These are phyloP conservation scores for Centropyge bicolor DNA, from an alignment of 2,797 vertebrate genomes.

Conservation along the genomic window DNA sequence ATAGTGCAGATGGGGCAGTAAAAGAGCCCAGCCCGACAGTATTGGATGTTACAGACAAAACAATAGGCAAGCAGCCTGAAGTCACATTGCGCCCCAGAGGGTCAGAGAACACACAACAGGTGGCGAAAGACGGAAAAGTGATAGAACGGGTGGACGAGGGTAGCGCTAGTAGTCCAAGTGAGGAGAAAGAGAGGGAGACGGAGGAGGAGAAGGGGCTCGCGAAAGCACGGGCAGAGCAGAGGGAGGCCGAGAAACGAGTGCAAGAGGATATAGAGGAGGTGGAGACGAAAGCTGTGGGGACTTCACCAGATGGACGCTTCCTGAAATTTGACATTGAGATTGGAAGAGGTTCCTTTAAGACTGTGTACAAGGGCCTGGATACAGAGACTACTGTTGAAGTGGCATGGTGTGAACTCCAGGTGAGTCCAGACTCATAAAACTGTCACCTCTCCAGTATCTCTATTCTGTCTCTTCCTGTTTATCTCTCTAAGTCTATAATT, in stretches of 20 bases:
- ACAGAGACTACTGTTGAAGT: slow-evolving; percentile 99
- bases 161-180: slow-evolving; percentile 66
- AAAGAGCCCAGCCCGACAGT: slow-evolving; percentile 66
- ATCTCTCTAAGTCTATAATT: neutral
- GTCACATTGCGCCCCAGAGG: slow-evolving; percentile 27
- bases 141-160: slow-evolving; percentile 66
- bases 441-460: neutral
- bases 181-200: slow-evolving; percentile 68
- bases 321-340: slow-evolving; percentile 99
- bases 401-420: slow-evolving; percentile 99
- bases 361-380: slow-evolving; percentile 98
- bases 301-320: slow-evolving; percentile 96
- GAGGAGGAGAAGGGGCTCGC: slow-evolving; percentile 81
- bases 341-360: slow-evolving; percentile 98
- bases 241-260: slow-evolving; percentile 84
- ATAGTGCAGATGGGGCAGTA: slow-evolving; percentile 23
- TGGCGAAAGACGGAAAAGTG: slow-evolving; percentile 51
- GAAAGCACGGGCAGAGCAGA: slow-evolving; percentile 81
- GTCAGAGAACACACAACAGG: slow-evolving; percentile 29
- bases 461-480: neutral
- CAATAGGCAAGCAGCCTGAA: slow-evolving; percentile 26
- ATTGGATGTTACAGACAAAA: slow-evolving; percentile 66
- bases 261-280: slow-evolving; percentile 95
- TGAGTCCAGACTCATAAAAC: slow-evolving; percentile 74
- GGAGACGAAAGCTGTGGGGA: slow-evolving; percentile 97